These are phyloP conservation scores for Hylia prasina DNA, from an alignment of 2,113 vertebrate genomes.

Conservation along the genomic window DNA sequence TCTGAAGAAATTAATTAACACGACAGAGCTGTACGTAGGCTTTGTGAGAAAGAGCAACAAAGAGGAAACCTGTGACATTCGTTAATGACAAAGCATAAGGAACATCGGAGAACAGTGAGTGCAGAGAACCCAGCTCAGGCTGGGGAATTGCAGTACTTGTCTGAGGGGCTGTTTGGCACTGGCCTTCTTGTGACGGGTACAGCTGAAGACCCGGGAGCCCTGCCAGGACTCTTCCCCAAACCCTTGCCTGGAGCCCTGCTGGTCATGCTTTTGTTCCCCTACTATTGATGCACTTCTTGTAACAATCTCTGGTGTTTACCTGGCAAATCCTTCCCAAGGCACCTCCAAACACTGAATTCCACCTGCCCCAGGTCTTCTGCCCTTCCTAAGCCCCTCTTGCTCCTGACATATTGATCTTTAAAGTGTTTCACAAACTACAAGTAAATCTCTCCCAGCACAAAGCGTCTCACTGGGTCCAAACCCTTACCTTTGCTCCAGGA, in stretches of 20 bases:
- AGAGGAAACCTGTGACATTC: not conserved
- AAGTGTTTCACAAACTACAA: not conserved
- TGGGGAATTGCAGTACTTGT: rapidly evolving
- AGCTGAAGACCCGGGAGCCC: not conserved
- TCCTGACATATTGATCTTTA: not conserved
- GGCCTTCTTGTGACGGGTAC: not conserved
- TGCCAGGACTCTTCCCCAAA: not conserved
- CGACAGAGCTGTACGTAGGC: not conserved
- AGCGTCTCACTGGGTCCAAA: not conserved
- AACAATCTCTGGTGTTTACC: not conserved
- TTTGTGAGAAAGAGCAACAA: not conserved
- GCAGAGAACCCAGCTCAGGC: not conserved
- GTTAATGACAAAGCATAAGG: not conserved
- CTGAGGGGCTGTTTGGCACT: not conserved
- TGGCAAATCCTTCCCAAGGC: not conserved
- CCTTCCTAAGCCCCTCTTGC: not conserved
- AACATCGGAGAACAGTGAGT: not conserved
- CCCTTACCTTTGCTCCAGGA: not conserved
- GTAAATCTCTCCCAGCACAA: not conserved
- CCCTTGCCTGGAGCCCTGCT: not conserved
- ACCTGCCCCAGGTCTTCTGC: not conserved
- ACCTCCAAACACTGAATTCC: not conserved
- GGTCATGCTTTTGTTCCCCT: rapidly evolving
- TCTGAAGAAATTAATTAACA: conserved; percentile 4
- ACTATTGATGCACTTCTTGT: rapidly evolving